Percentiles rank a stretch among this genome's conserved stretches.
Evolutionary conservation across 2,113 vertebrate genomes (phyloP).

Genomic region (Leiothrix lutea): DNA sequence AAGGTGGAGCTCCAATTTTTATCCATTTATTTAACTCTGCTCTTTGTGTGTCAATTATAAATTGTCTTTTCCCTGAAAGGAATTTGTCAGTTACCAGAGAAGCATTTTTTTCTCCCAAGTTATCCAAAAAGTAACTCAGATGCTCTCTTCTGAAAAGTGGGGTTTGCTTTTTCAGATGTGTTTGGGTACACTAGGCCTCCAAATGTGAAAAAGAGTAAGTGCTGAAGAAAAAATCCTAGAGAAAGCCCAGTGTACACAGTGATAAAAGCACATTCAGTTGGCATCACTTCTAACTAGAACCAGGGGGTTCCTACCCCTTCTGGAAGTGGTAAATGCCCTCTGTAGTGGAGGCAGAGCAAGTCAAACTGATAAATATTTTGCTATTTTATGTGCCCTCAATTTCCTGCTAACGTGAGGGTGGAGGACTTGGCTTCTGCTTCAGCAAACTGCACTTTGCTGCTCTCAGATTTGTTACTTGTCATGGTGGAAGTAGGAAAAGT

Average conservation of each 20-base stretch:
- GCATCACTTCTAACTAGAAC: background rate
- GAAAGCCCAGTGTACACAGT: background rate
- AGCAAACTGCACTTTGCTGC: background rate
- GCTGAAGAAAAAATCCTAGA: background rate
- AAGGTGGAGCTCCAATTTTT: background rate
- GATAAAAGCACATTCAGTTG: background rate
- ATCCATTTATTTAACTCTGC: background rate
- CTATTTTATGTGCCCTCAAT: accelerated
- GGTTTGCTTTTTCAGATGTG: background rate
- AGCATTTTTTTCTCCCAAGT: background rate
- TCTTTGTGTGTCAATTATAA: background rate
- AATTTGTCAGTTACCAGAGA: background rate
- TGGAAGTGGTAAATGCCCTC: background rate
- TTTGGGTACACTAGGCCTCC: background rate
- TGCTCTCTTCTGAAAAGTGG: background rate
- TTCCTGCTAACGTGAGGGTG: accelerated
- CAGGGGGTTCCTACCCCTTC: background rate
- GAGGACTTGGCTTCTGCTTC: background rate
- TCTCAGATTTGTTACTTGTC: background rate
- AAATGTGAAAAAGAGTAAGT: background rate
- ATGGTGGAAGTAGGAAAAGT: background rate
- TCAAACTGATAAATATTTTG: background rate
- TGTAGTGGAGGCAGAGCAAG: background rate
- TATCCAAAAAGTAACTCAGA: background rate
- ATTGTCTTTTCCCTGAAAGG: background rate